Percentiles rank a stretch among this genome's conserved stretches.
phyloP scores from a whole-genome alignment of 2,113 vertebrate species.

The Mixornis gularis region DNA sequence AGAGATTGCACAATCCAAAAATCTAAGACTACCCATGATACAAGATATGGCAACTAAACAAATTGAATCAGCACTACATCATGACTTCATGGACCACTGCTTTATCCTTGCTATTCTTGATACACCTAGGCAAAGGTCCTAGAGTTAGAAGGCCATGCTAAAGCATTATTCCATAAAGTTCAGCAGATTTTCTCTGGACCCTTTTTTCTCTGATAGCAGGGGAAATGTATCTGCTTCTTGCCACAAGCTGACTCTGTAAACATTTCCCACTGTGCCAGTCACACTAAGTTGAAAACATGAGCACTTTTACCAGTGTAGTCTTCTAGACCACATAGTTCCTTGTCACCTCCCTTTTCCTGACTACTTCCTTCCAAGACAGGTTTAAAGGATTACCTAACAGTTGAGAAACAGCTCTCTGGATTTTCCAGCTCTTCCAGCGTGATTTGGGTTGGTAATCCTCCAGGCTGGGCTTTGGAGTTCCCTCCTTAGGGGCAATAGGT shows the following conservation, averaged over 20 bases:
- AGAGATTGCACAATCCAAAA: background rate
- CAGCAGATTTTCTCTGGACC: slow-evolving; percentile 1
- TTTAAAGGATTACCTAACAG: background rate
- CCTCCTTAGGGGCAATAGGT: background rate
- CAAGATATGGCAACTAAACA: background rate
- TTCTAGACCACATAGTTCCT: background rate
- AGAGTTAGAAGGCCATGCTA: background rate
- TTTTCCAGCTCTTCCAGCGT: background rate
- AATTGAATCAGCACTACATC: background rate
- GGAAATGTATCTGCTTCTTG: background rate
- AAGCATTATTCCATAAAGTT: background rate
- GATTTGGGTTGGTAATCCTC: background rate
- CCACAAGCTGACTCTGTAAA: background rate
- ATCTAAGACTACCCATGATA: background rate
- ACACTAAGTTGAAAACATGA: background rate
- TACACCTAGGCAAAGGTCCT: background rate
- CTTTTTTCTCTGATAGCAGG: background rate
- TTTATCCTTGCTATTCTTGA: background rate
- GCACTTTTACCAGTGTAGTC: background rate
- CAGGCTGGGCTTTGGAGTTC: background rate
- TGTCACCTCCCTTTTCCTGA: background rate
- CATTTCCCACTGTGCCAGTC: background rate
- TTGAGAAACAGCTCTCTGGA: background rate
- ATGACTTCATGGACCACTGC: background rate
- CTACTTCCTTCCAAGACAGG: background rate